Evolutionary conservation across 2,888 invertebrate genomes (phyloP).

Genomic region (Gandaritis pyraliata): DNA sequence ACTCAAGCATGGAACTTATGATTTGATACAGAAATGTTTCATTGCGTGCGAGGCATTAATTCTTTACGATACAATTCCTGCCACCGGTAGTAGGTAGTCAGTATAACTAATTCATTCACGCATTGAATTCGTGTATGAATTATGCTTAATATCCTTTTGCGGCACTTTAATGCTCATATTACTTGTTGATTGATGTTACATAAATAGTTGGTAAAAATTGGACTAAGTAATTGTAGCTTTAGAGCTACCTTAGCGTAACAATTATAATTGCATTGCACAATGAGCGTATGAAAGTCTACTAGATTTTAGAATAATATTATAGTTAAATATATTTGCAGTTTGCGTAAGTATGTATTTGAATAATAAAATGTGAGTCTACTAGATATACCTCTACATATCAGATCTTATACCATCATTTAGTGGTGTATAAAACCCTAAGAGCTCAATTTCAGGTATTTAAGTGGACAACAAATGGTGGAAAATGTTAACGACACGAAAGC

Average conservation of each 20-base stretch:
- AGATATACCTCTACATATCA: no score
- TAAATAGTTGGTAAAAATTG: constrained; percentile 22
- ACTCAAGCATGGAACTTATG: neutral
- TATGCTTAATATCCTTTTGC: constrained; percentile 14
- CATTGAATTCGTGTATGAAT: constrained; percentile 44
- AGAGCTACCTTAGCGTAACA: constrained; percentile 14
- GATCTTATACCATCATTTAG: no score
- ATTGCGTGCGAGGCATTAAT: constrained; percentile 47
- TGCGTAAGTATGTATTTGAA: constrained; percentile 2
- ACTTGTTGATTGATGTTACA: constrained; percentile 15
- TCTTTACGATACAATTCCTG: constrained; percentile 34
- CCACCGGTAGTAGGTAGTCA: constrained; percentile 24
- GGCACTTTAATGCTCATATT: constrained; percentile 9
- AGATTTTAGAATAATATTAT: constrained; percentile 5
- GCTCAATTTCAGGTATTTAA: no score
- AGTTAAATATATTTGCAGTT: constrained; percentile 7
- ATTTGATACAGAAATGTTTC: neutral
- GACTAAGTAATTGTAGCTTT: constrained; percentile 16
- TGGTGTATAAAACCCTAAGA: no score
- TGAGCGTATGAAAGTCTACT: constrained; percentile 24
- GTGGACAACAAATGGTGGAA: no score
- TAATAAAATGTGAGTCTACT: neutral
- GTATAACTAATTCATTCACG: constrained; percentile 57
- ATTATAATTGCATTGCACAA: constrained; percentile 24
- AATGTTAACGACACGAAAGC: no score